Evolutionary conservation across 2,113 vertebrate species (phyloP).

Genomic region (Silurus meridionalis): DNA sequence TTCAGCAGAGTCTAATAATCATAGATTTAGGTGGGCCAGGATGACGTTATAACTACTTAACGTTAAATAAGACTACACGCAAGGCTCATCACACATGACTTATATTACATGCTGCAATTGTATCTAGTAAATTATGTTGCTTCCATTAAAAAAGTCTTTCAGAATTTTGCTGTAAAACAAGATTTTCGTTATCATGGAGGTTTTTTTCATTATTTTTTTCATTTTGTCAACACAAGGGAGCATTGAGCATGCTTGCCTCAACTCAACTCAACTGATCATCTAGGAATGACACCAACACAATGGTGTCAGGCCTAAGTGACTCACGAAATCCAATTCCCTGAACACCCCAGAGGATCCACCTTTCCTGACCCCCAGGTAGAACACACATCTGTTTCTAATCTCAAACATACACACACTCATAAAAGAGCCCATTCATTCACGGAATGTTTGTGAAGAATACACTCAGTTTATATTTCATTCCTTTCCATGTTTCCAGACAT

Average conservation of each 20-base stretch:
- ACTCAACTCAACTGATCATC: neutral
- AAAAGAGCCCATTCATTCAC: no score
- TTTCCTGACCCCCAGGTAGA: no score
- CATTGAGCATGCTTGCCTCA: neutral
- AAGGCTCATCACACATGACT: neutral
- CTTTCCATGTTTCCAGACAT: no score
- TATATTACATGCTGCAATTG: neutral
- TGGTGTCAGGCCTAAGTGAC: neutral
- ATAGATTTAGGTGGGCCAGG: neutral
- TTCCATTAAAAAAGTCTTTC: no score
- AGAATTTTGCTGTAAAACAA: neutral
- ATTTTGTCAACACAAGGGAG: neutral
- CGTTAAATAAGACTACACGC: neutral
- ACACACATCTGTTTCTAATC: no score
- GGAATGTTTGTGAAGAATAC: no score
- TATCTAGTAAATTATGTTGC: neutral
- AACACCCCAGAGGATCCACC: no score
- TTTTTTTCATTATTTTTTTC: neutral
- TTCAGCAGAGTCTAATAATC: neutral
- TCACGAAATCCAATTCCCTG: no score
- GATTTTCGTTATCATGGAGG: neutral
- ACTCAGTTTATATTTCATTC: no score
- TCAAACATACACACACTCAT: no score
- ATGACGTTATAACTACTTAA: neutral
- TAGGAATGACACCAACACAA: neutral